Evolutionary conservation across 2,113 vertebrate species (phyloP), one percentile per base, ranked within the genome.

Genomic region (Phaethornis superciliosus): DNA sequence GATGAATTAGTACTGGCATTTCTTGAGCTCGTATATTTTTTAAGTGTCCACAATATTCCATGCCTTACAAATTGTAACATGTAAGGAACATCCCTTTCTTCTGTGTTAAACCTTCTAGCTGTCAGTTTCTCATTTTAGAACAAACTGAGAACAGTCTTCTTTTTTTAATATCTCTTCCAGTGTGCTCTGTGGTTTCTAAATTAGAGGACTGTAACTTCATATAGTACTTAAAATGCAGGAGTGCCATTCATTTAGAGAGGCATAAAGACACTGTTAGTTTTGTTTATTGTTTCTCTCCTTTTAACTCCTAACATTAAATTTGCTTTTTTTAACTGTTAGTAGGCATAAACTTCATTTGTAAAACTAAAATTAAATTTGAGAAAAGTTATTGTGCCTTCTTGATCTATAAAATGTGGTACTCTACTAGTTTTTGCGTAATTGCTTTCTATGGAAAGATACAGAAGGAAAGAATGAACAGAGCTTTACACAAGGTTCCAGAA

Each of bases 1-100:
- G 94, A 96, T 96, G 59, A 95, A 96, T 96, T 94, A 88, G 79
- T 84, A 33, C 84, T 91, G 84, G 52, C 77, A 14, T 92, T 94
- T 92, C 84, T 94, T 75, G 55, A 83, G 63, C 88, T 88, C 71
- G 33, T 91, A 42, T 85, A 91, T 96, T 89, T 94, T 87, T 55
- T 65, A 89, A 82, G 30, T 88, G 77, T 54, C 44, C 75, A n/a
- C 40, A 40, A 49, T 22, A 76, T 62, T 68, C 35, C 55, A 55
- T 80, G 63, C 59, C 55, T 18, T 91, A 81, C 90, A 91, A 91
- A 96, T 77, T 85, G 68, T 65, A 74, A 67, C 79, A 74, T 85
- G 71, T 37, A 47, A 88, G 51, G 17, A 96, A 62, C 55, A 67
- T 32, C 42, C 12, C 20, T 88, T 77, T 89, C 69, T 87, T 95